phyloP scores from a whole-genome alignment of 2,888 invertebrate species.

The Campaea margaritaria region DNA sequence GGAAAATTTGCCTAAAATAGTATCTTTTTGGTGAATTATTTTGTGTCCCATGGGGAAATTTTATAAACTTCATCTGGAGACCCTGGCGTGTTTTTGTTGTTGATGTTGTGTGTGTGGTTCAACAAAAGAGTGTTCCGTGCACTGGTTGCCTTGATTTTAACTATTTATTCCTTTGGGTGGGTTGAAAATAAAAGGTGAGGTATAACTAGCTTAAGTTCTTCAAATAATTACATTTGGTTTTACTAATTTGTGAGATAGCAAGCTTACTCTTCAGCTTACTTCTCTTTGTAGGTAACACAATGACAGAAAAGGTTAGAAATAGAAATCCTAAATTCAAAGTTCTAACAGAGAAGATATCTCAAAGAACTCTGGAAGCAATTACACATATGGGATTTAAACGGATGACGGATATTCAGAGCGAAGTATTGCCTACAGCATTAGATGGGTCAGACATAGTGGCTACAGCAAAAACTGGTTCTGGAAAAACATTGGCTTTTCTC shows the following conservation, averaged over 20 bases:
- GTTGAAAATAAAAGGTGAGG: too few species aligned
- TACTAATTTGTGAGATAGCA: neutral
- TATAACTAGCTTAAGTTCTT: too few species aligned
- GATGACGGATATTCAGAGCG: slow-evolving; percentile 97
- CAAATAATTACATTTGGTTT: neutral
- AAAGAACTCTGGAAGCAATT: slow-evolving; percentile 90
- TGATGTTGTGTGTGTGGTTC: too few species aligned
- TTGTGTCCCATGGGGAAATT: too few species aligned
- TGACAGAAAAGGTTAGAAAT: slow-evolving; percentile 50
- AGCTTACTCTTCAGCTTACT: too few species aligned
- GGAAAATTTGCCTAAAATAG: too few species aligned
- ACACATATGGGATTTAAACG: slow-evolving; percentile 94
- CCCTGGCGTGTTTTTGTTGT: too few species aligned
- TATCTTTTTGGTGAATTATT: too few species aligned
- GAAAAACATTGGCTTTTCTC: slow-evolving; percentile 98
- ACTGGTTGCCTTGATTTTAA: too few species aligned
- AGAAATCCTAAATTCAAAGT: slow-evolving; percentile 77
- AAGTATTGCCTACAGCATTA: slow-evolving; percentile 93
- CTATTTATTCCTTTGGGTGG: too few species aligned
- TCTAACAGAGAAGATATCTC: slow-evolving; percentile 87
- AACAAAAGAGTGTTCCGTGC: too few species aligned
- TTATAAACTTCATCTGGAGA: too few species aligned
- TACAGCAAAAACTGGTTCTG: slow-evolving; percentile 98
- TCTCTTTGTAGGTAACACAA: slow-evolving; percentile 31
- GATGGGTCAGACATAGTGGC: slow-evolving; percentile 97